Evolutionary conservation across 2,797 vertebrate species (phyloP), one percentile per base, ranked within the genome.

Genomic region (Neosilurus mollespiculum): DNA sequence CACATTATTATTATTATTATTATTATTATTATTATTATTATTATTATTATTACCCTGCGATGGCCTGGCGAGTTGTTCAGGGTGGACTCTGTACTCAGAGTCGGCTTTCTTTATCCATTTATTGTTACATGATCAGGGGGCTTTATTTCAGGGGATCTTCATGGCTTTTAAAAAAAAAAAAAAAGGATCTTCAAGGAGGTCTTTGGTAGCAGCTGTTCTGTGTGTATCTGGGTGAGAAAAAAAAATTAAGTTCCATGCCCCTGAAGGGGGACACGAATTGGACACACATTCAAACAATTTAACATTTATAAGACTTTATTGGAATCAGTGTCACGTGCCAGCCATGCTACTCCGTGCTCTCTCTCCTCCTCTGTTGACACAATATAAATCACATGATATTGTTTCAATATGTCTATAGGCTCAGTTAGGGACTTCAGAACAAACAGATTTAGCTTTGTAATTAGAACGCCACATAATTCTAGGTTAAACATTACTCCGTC

Each of bases 271-370:
- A 90, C 90, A 91, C 91, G 93, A 94, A 94, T 94, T 93, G 93
- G 92, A 94, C 92, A 93, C 93, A 93, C 93, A 94, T 93, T 94
- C 93, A 94, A 93, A 93, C 94, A 94, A 94, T 94, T 94, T 94
- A 93, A 87, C 90, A 92, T 95, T 95, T 95, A 94, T 93, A 92
- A 94, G 93, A 93, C 92, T 92, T 94, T 94, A 95, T 94, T 95
- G 94, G 92, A 93, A 92, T 93, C 93, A 90, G 91, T 91, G 91
- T 91, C 92, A 91, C 85, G 89, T 89, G 90, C 91, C 88, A 81
- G 84, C 58, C 78, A 18, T 67, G 70, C 69, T 84, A 53, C 58
- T 61, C 78, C 16, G 1, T 49, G 83, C 83, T 84, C 83, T 85
- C 81, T 61, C 80, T 76, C 53, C 72, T 67, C 81, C 43, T 80